Evolutionary conservation across 2,113 vertebrate genomes (phyloP).

Genomic region (Megaleporinus macrocephalus): DNA sequence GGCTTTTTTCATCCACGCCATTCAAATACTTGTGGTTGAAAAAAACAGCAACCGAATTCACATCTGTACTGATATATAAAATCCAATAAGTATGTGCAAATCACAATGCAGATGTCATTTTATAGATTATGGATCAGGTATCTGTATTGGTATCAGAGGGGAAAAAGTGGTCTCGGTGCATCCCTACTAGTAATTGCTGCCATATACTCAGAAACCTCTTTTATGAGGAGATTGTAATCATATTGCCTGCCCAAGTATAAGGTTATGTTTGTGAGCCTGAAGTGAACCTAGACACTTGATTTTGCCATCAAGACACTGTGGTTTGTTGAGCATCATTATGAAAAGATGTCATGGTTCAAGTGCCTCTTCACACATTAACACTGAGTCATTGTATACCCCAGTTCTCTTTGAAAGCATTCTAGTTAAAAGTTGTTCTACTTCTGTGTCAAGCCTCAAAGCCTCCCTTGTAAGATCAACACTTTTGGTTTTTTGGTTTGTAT

Average conservation of each 20-base stretch:
- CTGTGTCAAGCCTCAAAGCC: neutral
- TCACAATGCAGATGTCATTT: no score
- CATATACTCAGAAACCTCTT: no score
- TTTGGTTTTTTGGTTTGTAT: constrained; percentile 30
- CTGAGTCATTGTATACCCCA: neutral
- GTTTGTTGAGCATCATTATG: neutral
- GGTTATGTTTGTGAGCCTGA: neutral
- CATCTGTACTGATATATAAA: no score
- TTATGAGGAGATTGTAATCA: no score
- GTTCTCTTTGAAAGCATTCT: constrained; percentile 34
- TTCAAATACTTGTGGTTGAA: no score
- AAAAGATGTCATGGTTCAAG: constrained; percentile 1
- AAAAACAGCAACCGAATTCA: no score
- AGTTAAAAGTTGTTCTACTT: constrained; percentile 10
- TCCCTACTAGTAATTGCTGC: no score
- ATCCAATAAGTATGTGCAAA: no score
- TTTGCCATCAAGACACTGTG: neutral
- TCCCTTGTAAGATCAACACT: constrained; percentile 20
- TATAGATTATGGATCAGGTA: no score
- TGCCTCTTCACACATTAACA: constrained; percentile 25
- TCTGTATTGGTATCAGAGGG: no score
- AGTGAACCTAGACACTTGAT: neutral
- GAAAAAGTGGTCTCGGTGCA: no score
- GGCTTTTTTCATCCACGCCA: no score
- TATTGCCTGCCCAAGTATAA: neutral